These are phyloP conservation scores for Rhynchotus rufescens DNA, from an alignment of 2,797 vertebrate species.

Conservation along the genomic window DNA sequence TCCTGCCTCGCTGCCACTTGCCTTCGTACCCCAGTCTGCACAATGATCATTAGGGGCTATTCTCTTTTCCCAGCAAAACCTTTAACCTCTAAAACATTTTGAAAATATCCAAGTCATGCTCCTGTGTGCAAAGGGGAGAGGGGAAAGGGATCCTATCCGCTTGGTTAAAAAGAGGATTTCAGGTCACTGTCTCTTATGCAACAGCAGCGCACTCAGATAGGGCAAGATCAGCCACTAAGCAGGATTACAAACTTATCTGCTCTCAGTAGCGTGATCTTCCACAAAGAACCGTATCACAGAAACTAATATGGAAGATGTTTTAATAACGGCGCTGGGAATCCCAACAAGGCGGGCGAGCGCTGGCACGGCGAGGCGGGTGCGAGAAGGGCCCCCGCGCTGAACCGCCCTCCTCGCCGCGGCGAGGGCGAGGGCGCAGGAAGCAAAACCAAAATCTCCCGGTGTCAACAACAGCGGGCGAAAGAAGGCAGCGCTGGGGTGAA, in stretches of 20 bases:
- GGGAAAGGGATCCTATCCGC: background rate
- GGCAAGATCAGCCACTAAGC: slow-evolving; percentile 50
- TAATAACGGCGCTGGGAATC: background rate
- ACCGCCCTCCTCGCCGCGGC: background rate
- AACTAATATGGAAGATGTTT: background rate
- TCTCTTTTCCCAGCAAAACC: background rate
- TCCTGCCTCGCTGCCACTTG: background rate
- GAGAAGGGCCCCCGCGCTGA: too few species aligned
- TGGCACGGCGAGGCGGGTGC: rapidly evolving
- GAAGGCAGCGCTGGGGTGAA: background rate
- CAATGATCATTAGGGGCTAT: background rate
- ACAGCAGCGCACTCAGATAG: background rate
- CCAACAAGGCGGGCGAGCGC: background rate
- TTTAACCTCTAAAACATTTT: background rate
- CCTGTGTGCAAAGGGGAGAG: background rate
- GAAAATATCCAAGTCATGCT: background rate
- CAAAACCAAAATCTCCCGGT: background rate
- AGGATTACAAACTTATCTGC: slow-evolving; percentile 54
- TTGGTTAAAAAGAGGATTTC: background rate
- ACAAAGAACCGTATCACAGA: background rate
- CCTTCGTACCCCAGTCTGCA: background rate
- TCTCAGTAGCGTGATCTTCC: background rate
- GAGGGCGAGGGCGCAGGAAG: background rate
- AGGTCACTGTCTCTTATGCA: slow-evolving; percentile 59
- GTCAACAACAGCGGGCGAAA: rapidly evolving